These are phyloP conservation scores for Artibeus lituratus DNA, from an alignment of 2,797 vertebrate genomes.

Conservation along the genomic window DNA sequence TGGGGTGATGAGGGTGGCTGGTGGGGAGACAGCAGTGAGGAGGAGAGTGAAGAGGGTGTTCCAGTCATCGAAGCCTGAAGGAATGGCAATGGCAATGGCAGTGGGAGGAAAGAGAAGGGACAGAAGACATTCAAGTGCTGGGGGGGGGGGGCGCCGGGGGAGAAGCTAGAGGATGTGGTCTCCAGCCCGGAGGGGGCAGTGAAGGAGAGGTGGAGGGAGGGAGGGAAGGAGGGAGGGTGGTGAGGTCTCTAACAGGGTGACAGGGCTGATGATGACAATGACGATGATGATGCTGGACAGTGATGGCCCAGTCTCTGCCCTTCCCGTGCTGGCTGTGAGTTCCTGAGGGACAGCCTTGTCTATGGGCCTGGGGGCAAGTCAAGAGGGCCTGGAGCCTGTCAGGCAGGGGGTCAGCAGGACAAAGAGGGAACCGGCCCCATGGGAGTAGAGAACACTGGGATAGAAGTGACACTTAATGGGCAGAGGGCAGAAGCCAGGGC, in stretches of 20 bases:
- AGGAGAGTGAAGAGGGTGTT: neutral
- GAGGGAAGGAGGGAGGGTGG: neutral
- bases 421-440: neutral
- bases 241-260: neutral
- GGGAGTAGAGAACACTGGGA: neutral
- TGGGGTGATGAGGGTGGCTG: no score
- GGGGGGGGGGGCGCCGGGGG: neutral
- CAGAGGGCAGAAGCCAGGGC: neutral
- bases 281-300: neutral
- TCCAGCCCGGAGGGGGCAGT: neutral
- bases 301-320: neutral
- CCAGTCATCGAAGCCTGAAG: neutral
- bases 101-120: neutral
- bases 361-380: neutral
- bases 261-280: neutral
- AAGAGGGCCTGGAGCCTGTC: neutral
- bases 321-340: neutral
- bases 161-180: neutral
- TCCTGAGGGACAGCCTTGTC: rapidly evolving
- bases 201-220: neutral
- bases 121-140: neutral
- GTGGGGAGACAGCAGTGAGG: neutral
- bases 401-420: neutral
- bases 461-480: no score
- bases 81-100: neutral